Evolutionary conservation across 2,113 vertebrate species (phyloP), one percentile per base, ranked within the genome.

Genomic region (Pluvialis apricaria): DNA sequence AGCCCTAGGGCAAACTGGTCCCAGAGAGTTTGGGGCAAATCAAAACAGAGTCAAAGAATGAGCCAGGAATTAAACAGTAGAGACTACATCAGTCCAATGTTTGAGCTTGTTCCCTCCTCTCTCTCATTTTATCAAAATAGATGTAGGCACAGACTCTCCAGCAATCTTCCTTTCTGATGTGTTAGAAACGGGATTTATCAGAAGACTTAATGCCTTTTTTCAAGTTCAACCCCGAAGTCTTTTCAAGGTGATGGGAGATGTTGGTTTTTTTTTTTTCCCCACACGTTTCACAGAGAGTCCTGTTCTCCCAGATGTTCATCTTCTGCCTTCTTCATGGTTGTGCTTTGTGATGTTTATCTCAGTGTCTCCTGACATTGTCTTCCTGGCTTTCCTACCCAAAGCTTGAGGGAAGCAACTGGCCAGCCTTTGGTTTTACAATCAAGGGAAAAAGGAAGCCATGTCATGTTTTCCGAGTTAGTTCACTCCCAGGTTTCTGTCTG

Each of bases 251-350:
- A 58, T 78, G 16, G 7, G 36, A 76, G 44, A 45, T 26, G 3
- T 11, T n/a, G 0, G 0, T 1, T 10, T 31, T 78, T 81, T 68
- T 1, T 10, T 28, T 75, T 81, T 68, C 58, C 13, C 8, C 26
- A 51, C 8, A 16, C 0, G 0, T 82, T 90, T 82, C 54, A 40
- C 19, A 16, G 11, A 42, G 15, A 79, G 25, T 20, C 11, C 20
- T 51, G 7, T n/a, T 76, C 31, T 82, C 26, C 32, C 21, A 45
- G 55, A 78, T 68, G 9, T 38, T 84, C 16, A 17, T 81, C 31
- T 60, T 55, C 57, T 86, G 40, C 49, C 15, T 82, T 22, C 17
- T 34, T 73, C 9, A 9, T 38, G 25, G 9, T 19, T 5, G 2
- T 57, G 6, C 8, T 95, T 92, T 3, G 2, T 69, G 21, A 38